These are phyloP conservation scores for Urocyon cinereoargenteus DNA, from an alignment of 2,797 vertebrate species.

Conservation along the genomic window DNA sequence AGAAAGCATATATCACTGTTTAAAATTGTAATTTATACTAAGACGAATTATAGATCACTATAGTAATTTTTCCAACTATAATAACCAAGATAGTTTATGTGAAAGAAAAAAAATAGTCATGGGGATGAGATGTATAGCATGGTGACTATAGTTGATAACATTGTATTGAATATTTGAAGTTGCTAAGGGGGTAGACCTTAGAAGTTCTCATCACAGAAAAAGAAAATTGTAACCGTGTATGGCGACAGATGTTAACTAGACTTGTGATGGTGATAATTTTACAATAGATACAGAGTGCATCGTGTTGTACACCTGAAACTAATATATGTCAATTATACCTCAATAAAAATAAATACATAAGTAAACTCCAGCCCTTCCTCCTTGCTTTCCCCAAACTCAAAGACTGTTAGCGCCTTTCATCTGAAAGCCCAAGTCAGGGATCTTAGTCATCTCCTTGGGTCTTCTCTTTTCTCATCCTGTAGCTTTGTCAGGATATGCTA, in stretches of 20 bases:
- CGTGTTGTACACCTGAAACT: neutral
- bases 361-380: neutral
- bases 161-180: neutral
- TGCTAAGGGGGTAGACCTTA: neutral
- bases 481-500: neutral
- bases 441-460: neutral
- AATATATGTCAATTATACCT: neutral
- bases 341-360: neutral
- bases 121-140: neutral
- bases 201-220: neutral
- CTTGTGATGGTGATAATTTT: neutral
- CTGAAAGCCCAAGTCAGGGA: neutral
- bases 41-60: neutral
- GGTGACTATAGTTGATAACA: neutral
- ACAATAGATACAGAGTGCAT: neutral
- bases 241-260: neutral
- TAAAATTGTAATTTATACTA: conserved; percentile 12
- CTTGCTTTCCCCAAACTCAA: neutral
- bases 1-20: neutral
- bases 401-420: neutral
- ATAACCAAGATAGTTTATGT: neutral
- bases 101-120: neutral
- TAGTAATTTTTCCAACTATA: neutral
- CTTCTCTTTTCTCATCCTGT: neutral
- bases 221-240: neutral